Evolutionary conservation across 2,113 vertebrate species (phyloP).

Genomic region (Leucoraja erinaceus): DNA sequence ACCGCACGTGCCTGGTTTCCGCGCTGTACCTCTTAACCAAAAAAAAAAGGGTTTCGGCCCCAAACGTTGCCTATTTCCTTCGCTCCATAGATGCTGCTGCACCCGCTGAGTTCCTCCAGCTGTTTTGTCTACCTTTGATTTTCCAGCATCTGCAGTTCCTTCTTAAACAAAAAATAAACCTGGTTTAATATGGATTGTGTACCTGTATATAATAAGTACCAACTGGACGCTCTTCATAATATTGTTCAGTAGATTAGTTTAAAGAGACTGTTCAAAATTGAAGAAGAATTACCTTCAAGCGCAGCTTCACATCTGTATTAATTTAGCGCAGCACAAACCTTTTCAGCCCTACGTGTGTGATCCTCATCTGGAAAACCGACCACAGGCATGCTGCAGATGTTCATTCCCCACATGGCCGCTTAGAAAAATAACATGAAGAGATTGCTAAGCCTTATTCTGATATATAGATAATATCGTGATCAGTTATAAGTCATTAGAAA

Average conservation of each 20-base stretch:
- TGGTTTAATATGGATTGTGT: too few relatives aligned
- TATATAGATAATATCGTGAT: not conserved
- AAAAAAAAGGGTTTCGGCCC: too few relatives aligned
- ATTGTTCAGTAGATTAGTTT: not conserved
- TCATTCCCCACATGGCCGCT: not conserved
- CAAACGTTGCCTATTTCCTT: too few relatives aligned
- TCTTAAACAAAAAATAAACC: too few relatives aligned
- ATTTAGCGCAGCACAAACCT: not conserved
- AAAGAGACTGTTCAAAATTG: not conserved
- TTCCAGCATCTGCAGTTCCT: too few relatives aligned
- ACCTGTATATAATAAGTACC: too few relatives aligned
- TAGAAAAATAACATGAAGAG: conserved; percentile 3
- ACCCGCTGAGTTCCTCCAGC: too few relatives aligned
- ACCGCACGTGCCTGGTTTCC: too few relatives aligned
- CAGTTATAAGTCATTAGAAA: too few relatives aligned
- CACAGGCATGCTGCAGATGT: not conserved
- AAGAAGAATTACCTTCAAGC: not conserved
- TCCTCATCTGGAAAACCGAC: not conserved
- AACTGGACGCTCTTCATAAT: not conserved
- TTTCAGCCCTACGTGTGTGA: conserved; percentile 7
- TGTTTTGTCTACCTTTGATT: too few relatives aligned
- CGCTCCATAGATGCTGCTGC: too few relatives aligned
- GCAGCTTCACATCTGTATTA: conserved; percentile 12
- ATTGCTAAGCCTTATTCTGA: not conserved
- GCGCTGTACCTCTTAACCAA: too few relatives aligned